Conservation (phyloP, 2,888 invertebrate genomes). For the Scaptomyza tumidula region DNA sequence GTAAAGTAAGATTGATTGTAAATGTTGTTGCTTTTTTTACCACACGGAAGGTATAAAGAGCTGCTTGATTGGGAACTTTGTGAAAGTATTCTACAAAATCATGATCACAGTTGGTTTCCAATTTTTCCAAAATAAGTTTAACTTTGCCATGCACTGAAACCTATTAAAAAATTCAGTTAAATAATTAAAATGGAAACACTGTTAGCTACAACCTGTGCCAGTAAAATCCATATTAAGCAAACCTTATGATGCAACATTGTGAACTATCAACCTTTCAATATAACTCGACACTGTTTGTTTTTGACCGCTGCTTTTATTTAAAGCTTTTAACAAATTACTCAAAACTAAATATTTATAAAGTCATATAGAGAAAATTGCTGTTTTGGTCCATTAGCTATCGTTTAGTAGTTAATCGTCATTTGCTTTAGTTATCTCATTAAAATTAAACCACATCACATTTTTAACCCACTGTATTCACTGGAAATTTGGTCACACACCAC, state of each 20-base stretch:
- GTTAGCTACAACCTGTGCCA: neutral
- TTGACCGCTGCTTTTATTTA: neutral
- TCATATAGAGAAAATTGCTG: neutral
- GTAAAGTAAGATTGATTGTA: conserved; percentile 18
- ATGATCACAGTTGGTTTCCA: conserved; percentile 43
- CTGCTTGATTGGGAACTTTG: neutral
- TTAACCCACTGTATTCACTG: conserved; percentile 27
- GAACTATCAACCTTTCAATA: neutral
- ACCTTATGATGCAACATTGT: conserved; percentile 12
- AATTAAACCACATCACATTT: neutral
- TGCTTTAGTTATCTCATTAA: neutral
- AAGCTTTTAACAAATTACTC: neutral
- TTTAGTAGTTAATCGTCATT: neutral
- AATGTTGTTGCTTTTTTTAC: conserved; percentile 9
- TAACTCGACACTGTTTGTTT: neutral
- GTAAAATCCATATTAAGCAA: conserved; percentile 8
- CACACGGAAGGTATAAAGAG: conserved; percentile 34
- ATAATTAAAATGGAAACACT: neutral
- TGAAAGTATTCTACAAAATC: conserved; percentile 46
- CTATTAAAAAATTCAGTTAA: conserved; percentile 10
- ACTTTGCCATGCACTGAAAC: neutral
- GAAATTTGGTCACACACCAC: conserved; percentile 24
- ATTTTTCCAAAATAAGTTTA: conserved; percentile 11
- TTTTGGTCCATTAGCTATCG: conserved; percentile 22
- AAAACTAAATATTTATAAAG: conserved; percentile 17